Evolutionary conservation across 2,113 vertebrate genomes (phyloP), one percentile per base, ranked within the genome.

Genomic region (Platichthys stellatus): DNA sequence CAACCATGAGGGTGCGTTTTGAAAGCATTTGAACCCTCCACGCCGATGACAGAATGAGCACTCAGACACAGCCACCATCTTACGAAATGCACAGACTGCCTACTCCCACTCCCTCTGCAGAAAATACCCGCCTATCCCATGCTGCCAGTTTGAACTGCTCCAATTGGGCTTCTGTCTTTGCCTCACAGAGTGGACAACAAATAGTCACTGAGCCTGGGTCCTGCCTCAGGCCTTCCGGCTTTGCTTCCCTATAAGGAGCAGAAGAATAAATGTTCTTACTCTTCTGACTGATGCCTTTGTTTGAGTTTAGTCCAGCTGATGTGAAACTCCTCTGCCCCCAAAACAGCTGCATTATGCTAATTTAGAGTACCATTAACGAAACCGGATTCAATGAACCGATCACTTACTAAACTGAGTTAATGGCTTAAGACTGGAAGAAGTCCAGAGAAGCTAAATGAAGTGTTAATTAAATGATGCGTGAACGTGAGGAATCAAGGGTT

Each of bases 101-200:
- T 75, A 77, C 86, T 87, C 88, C 88, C 76, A 90, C 83, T 88
- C 89, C 70, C 78, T 79, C 65, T 83, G 81, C 75, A 87, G 85
- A 88, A 89, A 88, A 86, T 80, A 88, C 84, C 86, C 86, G 80
- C 69, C 69, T 71, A 79, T 71, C 64, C 84, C 65, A 56, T 15
- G 26, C 72, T 81, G 77, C 72, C 72, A 69, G 77, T 67, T 69
- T 75, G 47, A 83, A 81, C 72, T 65, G 53, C 68, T 89, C 81
- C 83, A 78, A 72, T 56, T 67, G 76, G 86, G 69, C 86, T 86
- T 71, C 79, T 78, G 72, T 86, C 81, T 88, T 68, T 69, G 59
- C 68, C 74, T 24, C 71, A 73, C 35, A 0, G 40, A 56, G 53
- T 57, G 83, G 76, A 85, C 81, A 63, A 73, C 80, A 79, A 74